Evolutionary conservation across 2,113 vertebrate genomes (phyloP).

Genomic region (Tachysurus vachellii): DNA sequence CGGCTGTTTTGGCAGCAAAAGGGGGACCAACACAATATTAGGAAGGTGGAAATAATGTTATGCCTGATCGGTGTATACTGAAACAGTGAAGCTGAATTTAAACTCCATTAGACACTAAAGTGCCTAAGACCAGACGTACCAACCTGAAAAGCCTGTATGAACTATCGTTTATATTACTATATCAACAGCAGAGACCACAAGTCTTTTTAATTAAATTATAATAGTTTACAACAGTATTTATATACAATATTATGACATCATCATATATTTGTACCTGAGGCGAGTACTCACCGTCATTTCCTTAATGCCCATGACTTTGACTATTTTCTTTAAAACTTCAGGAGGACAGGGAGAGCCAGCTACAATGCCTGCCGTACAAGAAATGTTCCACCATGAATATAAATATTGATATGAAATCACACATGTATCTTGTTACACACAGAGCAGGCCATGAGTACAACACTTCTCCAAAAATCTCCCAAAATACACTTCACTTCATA

Average conservation of each 20-base stretch:
- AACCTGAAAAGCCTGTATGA: not conserved
- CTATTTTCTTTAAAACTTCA: conserved; percentile 75
- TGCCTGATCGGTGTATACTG: too few species aligned
- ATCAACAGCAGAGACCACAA: not conserved
- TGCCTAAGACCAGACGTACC: not conserved
- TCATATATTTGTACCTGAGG: not conserved
- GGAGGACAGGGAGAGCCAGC: conserved; percentile 84
- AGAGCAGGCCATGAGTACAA: not conserved
- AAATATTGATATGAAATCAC: not conserved
- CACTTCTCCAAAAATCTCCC: not conserved
- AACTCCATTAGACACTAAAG: not conserved
- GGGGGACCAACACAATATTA: too few species aligned
- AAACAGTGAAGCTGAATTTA: not conserved
- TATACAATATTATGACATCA: not conserved
- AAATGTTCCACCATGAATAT: not conserved
- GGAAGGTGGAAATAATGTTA: too few species aligned
- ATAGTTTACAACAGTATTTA: not conserved
- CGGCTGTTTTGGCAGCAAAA: too few species aligned
- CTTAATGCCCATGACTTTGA: conserved; percentile 71
- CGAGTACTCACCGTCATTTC: conserved; percentile 77
- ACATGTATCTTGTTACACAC: not conserved
- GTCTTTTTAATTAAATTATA: not conserved
- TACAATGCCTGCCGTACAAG: conserved; percentile 72
- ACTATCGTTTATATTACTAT: not conserved
- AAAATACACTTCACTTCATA: not conserved